Percentiles rank a stretch among this genome's conserved stretches.
Evolutionary conservation across 1,140 invertebrate species (phyloP).

Genomic region (Micrasema minimum): DNA sequence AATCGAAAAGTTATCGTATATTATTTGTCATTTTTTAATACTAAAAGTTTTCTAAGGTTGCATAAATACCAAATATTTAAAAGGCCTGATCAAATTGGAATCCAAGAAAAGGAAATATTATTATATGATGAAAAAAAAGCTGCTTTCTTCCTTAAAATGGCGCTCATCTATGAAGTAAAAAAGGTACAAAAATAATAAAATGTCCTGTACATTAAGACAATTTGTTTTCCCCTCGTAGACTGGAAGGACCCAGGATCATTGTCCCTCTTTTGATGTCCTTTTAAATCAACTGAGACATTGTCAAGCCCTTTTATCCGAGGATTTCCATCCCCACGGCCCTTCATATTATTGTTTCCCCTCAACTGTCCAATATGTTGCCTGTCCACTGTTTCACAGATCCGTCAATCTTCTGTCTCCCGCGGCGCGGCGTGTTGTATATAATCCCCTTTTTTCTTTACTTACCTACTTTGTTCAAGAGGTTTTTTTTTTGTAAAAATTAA

Average conservation of each 20-base stretch:
- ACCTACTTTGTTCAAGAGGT: too few species aligned
- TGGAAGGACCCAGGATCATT: slow-evolving; percentile 18
- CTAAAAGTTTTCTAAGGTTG: too few species aligned
- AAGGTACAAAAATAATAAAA: slow-evolving; percentile 11
- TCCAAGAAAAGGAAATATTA: too few species aligned
- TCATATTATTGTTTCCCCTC: slow-evolving; percentile 29
- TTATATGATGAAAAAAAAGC: too few species aligned
- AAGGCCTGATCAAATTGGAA: too few species aligned
- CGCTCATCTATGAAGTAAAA: too few species aligned
- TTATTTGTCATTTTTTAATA: too few species aligned
- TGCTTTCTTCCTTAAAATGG: too few species aligned
- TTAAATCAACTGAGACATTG: slow-evolving; percentile 36
- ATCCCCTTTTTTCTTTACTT: too few species aligned
- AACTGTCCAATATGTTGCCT: slow-evolving; percentile 34
- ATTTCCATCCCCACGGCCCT: slow-evolving; percentile 28
- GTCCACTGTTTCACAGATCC: slow-evolving; percentile 12
- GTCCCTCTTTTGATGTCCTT: slow-evolving; percentile 31
- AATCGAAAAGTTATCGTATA: too few species aligned
- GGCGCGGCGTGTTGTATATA: too few species aligned
- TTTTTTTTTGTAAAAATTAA: slow-evolving; percentile 5
- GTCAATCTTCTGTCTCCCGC: slow-evolving; percentile 22
- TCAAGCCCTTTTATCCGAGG: slow-evolving; percentile 31
- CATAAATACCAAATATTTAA: too few species aligned
- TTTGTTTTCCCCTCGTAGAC: slow-evolving; percentile 21
- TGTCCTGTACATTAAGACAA: slow-evolving; percentile 12